A percentile compares a stretch with the other conserved stretches of the same genome.
Evolutionary conservation across 2,797 vertebrate species (phyloP).

Genomic region (Centroberyx gerrardi): DNA sequence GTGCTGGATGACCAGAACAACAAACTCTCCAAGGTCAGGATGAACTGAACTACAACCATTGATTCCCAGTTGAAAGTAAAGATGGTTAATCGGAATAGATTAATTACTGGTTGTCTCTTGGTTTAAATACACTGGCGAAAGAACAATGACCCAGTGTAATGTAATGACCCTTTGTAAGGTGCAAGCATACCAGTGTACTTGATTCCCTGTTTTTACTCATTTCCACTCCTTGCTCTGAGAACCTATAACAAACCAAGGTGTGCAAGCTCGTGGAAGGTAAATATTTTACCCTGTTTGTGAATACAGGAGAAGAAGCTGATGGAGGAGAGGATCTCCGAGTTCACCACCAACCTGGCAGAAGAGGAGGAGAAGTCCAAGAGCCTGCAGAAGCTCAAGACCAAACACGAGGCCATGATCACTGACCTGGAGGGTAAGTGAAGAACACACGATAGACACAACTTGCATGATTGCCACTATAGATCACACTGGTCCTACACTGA

Average conservation of each 20-base stretch:
- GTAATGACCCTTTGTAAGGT: too few species aligned
- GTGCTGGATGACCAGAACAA: constrained; percentile 95
- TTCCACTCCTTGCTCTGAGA: constrained; percentile 21
- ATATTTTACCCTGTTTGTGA: constrained; percentile 6
- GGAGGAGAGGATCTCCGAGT: constrained; percentile 96
- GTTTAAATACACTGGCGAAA: too few species aligned
- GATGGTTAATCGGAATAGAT: background rate
- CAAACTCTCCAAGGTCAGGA: constrained; percentile 92
- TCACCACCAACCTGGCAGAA: constrained; percentile 95
- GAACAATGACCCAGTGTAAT: too few species aligned
- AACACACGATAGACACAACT: background rate
- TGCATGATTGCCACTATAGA: background rate
- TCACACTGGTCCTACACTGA: background rate
- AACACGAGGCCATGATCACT: constrained; percentile 99
- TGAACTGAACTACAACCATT: background rate
- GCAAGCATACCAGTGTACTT: too few species aligned
- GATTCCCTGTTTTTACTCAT: too few species aligned
- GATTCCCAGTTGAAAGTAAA: background rate
- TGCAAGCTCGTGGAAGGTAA: background rate
- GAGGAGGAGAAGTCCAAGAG: constrained; percentile 99
- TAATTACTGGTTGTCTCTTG: background rate
- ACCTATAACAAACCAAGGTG: background rate
- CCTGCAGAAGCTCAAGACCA: constrained; percentile 97
- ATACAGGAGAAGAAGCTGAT: constrained; percentile 95
- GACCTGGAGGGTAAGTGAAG: constrained; percentile 92